Evolutionary conservation across 2,888 invertebrate species (phyloP).

Genomic region (Lasioglossum marginatum): DNA sequence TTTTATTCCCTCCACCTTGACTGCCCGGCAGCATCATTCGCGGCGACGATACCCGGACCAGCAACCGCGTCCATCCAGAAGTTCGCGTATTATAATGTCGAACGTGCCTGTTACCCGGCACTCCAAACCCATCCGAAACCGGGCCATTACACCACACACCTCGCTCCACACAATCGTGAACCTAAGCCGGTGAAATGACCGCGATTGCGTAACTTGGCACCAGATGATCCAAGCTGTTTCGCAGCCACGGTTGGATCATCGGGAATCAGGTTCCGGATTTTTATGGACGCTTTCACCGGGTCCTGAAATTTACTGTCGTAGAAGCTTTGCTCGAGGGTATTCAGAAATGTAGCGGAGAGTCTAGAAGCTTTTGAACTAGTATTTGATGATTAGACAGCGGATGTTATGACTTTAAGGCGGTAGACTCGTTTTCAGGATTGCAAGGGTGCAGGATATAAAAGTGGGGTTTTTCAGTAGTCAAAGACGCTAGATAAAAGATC

Average conservation of each 20-base stretch:
- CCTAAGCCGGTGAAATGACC: background rate
- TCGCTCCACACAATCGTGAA: slow-evolving; percentile 4
- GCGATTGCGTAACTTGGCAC: slow-evolving; percentile 41
- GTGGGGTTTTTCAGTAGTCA: too few relatives aligned
- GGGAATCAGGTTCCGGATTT: background rate
- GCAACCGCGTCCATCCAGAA: slow-evolving; percentile 70
- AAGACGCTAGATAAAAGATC: too few relatives aligned
- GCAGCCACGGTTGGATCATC: background rate
- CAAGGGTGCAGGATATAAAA: too few relatives aligned
- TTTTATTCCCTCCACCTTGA: slow-evolving; percentile 65
- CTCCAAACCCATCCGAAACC: slow-evolving; percentile 8
- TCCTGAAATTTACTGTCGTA: background rate
- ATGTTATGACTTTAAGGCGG: background rate
- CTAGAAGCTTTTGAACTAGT: background rate
- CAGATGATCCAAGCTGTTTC: background rate
- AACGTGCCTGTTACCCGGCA: slow-evolving; percentile 46
- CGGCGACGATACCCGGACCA: slow-evolving; percentile 58
- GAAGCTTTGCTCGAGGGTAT: background rate
- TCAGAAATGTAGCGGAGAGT: background rate
- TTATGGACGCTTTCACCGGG: background rate
- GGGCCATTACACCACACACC: slow-evolving; percentile 30
- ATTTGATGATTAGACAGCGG: background rate
- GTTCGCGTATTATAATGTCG: slow-evolving; percentile 60
- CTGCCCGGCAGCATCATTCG: slow-evolving; percentile 65
- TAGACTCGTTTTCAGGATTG: too few relatives aligned